These are phyloP conservation scores for Mycteria americana DNA, from an alignment of 2,797 vertebrate genomes.

Conservation along the genomic window DNA sequence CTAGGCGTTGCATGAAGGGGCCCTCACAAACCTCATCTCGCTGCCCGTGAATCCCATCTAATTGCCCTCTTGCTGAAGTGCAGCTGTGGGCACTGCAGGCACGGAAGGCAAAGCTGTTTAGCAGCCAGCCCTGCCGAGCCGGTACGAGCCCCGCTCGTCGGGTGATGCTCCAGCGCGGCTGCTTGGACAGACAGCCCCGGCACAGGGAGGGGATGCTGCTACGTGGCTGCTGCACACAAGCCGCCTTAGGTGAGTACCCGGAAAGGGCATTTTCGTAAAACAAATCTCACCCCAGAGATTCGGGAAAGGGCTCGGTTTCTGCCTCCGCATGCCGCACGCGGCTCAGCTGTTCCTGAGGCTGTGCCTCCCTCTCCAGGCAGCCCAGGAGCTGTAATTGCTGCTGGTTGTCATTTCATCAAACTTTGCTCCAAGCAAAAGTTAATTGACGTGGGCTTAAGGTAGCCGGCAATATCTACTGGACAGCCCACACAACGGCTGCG, in stretches of 20 bases:
- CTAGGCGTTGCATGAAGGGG: fast-evolving
- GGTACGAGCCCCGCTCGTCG: background rate
- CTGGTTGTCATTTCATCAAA: background rate
- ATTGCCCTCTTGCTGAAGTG: fast-evolving
- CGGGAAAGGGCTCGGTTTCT: background rate
- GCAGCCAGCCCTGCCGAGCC: background rate
- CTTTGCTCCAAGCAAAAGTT: background rate
- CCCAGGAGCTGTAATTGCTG: background rate
- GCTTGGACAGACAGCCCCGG: background rate
- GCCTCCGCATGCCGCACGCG: fast-evolving
- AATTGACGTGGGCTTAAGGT: background rate
- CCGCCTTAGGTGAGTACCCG: fast-evolving
- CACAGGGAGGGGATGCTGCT: background rate
- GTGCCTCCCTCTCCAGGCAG: conserved; percentile 41
- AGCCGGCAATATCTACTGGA: background rate
- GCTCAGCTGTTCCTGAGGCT: background rate
- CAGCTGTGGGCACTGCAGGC: fast-evolving
- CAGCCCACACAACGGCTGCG: background rate
- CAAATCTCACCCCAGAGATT: fast-evolving
- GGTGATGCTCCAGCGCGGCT: background rate
- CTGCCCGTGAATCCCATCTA: fast-evolving
- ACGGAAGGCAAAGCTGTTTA: fast-evolving
- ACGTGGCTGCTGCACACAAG: fast-evolving
- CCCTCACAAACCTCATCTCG: background rate
- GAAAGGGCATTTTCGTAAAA: fast-evolving